phyloP scores from a whole-genome alignment of 2,113 vertebrate genomes.

The Cisticola juncidis region DNA sequence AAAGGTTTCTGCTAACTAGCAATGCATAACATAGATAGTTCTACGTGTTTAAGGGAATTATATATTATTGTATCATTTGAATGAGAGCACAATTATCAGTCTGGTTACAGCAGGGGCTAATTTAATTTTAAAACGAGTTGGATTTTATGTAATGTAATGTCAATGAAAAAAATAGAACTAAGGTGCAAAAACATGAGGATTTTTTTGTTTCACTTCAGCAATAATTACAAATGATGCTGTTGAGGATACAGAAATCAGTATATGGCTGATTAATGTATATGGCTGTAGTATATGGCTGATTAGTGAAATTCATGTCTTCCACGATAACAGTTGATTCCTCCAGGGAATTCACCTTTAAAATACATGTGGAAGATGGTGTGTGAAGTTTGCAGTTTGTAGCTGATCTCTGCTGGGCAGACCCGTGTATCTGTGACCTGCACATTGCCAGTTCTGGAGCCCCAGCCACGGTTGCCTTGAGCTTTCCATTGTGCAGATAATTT shows the following conservation, averaged over 20 bases:
- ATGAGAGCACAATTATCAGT: neutral
- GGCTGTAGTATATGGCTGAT: neutral
- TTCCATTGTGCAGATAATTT: conserved; percentile 30
- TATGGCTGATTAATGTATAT: neutral
- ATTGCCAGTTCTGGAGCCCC: neutral
- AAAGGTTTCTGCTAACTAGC: neutral
- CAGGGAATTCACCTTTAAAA: neutral
- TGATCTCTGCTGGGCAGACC: neutral
- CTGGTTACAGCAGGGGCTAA: neutral
- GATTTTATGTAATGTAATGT: neutral
- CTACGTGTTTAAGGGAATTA: neutral
- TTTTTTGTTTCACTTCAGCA: neutral
- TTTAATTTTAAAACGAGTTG: neutral
- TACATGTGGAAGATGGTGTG: neutral
- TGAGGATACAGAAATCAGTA: neutral
- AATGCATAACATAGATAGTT: neutral
- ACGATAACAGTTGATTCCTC: neutral
- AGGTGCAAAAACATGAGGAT: neutral
- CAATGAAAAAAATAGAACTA: neutral
- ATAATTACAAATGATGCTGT: neutral
- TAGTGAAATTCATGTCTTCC: neutral
- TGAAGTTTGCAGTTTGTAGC: neutral
- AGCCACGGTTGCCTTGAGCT: neutral
- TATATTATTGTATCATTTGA: neutral
- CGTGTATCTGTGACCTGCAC: rapidly evolving